Conservation (phyloP, 2,888 invertebrate species). For the Epinotia nisella region DNA sequence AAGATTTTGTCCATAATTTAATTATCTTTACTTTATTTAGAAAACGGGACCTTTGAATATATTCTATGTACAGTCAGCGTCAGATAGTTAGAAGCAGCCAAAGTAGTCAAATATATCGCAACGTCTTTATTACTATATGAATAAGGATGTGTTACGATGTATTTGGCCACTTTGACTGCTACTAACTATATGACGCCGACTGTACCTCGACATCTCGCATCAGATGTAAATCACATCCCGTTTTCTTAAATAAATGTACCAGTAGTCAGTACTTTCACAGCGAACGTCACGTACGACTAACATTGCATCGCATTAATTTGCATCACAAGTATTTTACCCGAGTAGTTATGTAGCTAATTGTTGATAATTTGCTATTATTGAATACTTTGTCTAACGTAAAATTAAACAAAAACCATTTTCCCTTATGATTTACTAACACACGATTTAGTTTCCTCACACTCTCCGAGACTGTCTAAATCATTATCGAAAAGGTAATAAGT, state of each 20-base stretch:
- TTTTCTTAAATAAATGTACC: slow-evolving; percentile 25
- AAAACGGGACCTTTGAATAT: background rate
- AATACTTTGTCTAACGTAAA: background rate
- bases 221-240: slow-evolving; percentile 3
- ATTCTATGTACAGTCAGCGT: too few species aligned
- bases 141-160: too few species aligned
- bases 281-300: slow-evolving; percentile 17
- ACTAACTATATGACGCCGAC: too few species aligned
- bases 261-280: slow-evolving; percentile 19
- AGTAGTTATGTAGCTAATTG: background rate
- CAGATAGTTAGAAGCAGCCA: too few species aligned
- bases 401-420: background rate
- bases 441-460: background rate
- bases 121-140: too few species aligned
- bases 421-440: background rate
- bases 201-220: background rate
- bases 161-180: too few species aligned
- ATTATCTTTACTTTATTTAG: background rate
- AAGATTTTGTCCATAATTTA: background rate
- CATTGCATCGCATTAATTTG: slow-evolving; percentile 28
- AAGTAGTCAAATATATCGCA: too few species aligned
- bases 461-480: background rate
- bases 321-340: slow-evolving; percentile 23
- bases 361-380: background rate
- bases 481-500: background rate